These are phyloP conservation scores for Chloroclysta siterata DNA, from an alignment of 2,888 invertebrate species.

Conservation along the genomic window DNA sequence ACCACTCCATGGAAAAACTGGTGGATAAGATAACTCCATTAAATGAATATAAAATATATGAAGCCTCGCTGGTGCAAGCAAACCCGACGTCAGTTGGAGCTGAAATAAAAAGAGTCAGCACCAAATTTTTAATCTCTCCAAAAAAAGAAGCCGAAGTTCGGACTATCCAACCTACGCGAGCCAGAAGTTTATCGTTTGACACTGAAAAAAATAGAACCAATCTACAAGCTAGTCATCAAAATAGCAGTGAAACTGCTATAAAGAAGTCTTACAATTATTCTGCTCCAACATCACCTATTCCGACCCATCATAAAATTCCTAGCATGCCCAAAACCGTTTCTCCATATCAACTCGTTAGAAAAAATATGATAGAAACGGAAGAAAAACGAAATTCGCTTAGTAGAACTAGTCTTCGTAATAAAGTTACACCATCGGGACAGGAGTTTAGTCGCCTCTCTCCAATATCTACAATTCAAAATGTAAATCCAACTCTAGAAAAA, in stretches of 20 bases:
- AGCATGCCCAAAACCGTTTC: slow-evolving; percentile 76
- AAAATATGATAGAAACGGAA: slow-evolving; percentile 72
- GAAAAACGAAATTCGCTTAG: slow-evolving; percentile 69
- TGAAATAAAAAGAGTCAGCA: slow-evolving; percentile 78
- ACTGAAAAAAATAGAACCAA: slow-evolving; percentile 47
- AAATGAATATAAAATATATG: slow-evolving; percentile 69
- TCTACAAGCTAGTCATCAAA: slow-evolving; percentile 28
- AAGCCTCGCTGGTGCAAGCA: slow-evolving; percentile 60
- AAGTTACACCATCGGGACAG: slow-evolving; percentile 50
- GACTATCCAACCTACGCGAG: slow-evolving; percentile 74
- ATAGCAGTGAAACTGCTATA: slow-evolving; percentile 37
- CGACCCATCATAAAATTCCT: slow-evolving; percentile 67
- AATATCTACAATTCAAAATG: slow-evolving; percentile 34
- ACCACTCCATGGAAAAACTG: slow-evolving; percentile 75
- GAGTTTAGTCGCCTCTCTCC: slow-evolving; percentile 45
- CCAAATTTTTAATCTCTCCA: slow-evolving; percentile 76
- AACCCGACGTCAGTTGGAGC: slow-evolving; percentile 75
- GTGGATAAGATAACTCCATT: slow-evolving; percentile 62
- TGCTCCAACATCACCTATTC: slow-evolving; percentile 76
- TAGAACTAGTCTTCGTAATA: slow-evolving; percentile 54
- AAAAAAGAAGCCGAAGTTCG: slow-evolving; percentile 80
- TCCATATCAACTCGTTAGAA: slow-evolving; percentile 72
- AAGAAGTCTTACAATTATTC: slow-evolving; percentile 74
- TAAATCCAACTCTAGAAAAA: slow-evolving; percentile 60
- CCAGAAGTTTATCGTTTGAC: slow-evolving; percentile 73